phyloP scores from a whole-genome alignment of 1,140 invertebrate genomes.

The Drosophila equinoxialis region DNA sequence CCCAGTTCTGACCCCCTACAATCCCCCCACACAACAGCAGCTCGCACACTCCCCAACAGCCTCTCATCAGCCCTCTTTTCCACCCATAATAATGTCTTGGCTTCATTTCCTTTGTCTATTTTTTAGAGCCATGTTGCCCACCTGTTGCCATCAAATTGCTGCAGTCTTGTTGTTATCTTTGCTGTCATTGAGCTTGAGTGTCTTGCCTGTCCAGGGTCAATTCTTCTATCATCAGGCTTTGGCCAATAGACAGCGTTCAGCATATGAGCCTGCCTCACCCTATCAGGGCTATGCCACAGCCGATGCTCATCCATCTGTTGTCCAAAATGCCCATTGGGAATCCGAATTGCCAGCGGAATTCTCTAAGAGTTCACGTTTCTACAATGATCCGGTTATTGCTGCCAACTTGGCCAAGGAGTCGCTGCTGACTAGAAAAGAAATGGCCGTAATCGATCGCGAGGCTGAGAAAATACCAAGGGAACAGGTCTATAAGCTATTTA shows the following conservation, averaged over 20 bases:
- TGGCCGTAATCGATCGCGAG: conserved; percentile 89
- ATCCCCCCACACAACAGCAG: too few species aligned
- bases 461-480: conserved; percentile 90
- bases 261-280: conserved; percentile 45
- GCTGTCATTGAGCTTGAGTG: conserved; percentile 26
- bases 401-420: conserved; percentile 89
- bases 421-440: conserved; percentile 89
- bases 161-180: conserved; percentile 41
- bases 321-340: conserved; percentile 85
- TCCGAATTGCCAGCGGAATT: conserved; percentile 86
- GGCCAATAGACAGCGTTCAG: conserved; percentile 22
- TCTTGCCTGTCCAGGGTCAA: conserved; percentile 42
- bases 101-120: conserved; percentile 24
- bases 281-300: conserved; percentile 70
- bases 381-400: conserved; percentile 89
- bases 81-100: conserved; percentile 42
- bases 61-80: neutral
- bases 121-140: conserved; percentile 46
- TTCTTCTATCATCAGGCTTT: conserved; percentile 71
- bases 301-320: conserved; percentile 85
- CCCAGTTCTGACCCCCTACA: neutral
- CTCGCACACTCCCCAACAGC: neutral
- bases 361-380: conserved; percentile 86
- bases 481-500: conserved; percentile 89
- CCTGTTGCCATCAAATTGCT: conserved; percentile 49